Conservation (phyloP, 2,797 vertebrate genomes). For the Pseudocheirus occidentalis region DNA sequence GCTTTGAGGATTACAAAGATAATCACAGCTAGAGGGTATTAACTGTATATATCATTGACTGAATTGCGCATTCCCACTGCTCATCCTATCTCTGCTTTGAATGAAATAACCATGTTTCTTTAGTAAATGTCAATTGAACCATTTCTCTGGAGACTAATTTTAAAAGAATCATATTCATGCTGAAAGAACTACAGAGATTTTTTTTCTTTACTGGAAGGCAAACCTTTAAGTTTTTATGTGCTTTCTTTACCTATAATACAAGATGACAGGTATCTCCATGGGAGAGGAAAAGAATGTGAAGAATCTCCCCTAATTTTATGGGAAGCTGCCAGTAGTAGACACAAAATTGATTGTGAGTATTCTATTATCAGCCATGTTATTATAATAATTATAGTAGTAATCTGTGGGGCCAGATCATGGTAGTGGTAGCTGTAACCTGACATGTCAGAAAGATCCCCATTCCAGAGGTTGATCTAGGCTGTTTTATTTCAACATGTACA, state of each 20-base stretch:
- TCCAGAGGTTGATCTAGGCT: neutral
- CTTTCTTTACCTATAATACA: constrained; percentile 64
- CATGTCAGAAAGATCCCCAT: constrained; percentile 11
- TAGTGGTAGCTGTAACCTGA: constrained; percentile 48
- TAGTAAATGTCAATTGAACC: constrained; percentile 42
- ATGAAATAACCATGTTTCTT: constrained; percentile 18
- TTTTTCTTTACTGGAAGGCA: constrained; percentile 24
- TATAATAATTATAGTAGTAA: constrained; percentile 53
- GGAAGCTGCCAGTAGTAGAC: constrained; percentile 61
- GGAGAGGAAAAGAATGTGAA: constrained; percentile 69
- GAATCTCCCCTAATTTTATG: constrained; percentile 72
- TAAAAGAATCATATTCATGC: constrained; percentile 38
- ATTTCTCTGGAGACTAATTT: constrained; percentile 51
- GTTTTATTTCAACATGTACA: neutral
- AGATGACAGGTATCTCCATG: constrained; percentile 68
- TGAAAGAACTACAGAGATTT: constrained; percentile 30
- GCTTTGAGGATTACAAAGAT: constrained; percentile 55
- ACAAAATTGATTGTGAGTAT: constrained; percentile 68
- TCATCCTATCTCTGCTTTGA: constrained; percentile 20
- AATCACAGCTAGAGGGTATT: constrained; percentile 55
- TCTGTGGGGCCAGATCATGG: constrained; percentile 60
- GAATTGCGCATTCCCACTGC: constrained; percentile 37
- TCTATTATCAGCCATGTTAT: constrained; percentile 67
- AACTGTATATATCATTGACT: constrained; percentile 28
- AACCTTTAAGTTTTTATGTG: constrained; percentile 67